Evolutionary conservation across 1,140 invertebrate species (phyloP).

Genomic region (Amyelois transitella): DNA sequence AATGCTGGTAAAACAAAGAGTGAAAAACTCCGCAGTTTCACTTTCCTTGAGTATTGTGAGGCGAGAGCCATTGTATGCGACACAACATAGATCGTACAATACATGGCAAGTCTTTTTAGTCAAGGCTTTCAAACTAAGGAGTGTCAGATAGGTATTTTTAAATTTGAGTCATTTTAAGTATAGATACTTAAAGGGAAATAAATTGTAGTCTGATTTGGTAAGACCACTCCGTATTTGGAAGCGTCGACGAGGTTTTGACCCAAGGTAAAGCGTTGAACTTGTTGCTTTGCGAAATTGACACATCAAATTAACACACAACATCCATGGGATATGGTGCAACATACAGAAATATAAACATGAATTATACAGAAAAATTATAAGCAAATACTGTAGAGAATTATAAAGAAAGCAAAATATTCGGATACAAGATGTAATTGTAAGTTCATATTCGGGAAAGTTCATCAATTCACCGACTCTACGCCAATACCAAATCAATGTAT

Average conservation of each 20-base stretch:
- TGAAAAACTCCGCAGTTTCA: constrained; percentile 58
- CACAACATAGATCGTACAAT: not conserved
- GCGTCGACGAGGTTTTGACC: constrained; percentile 13
- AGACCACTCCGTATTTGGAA: constrained; percentile 14
- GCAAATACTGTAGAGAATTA: too few relatives aligned
- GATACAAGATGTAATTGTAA: too few relatives aligned
- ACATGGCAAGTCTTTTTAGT: constrained; percentile 40
- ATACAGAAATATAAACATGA: too few relatives aligned
- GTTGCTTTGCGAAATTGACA: not conserved
- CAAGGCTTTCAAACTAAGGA: not conserved
- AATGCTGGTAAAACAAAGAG: constrained; percentile 13
- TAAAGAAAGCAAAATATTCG: too few relatives aligned
- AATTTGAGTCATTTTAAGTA: constrained; percentile 1
- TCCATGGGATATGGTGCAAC: too few relatives aligned
- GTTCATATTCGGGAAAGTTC: too few relatives aligned
- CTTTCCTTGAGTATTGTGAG: constrained; percentile 45
- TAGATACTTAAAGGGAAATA: constrained; percentile 5
- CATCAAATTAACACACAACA: not conserved
- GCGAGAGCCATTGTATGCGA: constrained; percentile 39
- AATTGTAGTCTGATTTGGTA: constrained; percentile 23
- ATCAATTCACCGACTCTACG: too few relatives aligned
- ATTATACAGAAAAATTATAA: too few relatives aligned
- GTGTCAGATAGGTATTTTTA: not conserved
- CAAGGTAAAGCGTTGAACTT: constrained; percentile 30
- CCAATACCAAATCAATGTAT: too few relatives aligned